A percentile compares a stretch with the other conserved stretches of the same genome.
Evolutionary conservation across 2,113 vertebrate genomes (phyloP).

Genomic region (Crotalus viridis): DNA sequence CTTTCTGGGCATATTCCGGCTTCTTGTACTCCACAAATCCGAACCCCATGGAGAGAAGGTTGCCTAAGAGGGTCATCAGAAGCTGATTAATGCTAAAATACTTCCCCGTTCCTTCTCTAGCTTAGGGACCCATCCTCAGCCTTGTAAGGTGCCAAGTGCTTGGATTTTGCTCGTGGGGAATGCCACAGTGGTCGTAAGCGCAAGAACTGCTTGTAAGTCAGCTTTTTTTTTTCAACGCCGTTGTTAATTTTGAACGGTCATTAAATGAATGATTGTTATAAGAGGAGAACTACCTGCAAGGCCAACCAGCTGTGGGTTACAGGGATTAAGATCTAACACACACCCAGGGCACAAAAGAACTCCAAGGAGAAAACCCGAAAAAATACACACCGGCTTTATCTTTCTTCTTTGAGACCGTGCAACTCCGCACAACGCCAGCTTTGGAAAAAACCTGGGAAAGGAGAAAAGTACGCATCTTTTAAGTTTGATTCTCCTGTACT

Average conservation of each 20-base stretch:
- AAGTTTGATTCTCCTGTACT: background rate
- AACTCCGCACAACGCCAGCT: slow-evolving; percentile 83
- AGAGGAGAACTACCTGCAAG: background rate
- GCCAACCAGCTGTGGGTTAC: background rate
- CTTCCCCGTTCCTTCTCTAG: background rate
- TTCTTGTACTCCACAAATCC: slow-evolving; percentile 92
- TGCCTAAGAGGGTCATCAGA: slow-evolving; percentile 66
- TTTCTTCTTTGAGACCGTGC: slow-evolving; percentile 90
- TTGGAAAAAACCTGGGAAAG: slow-evolving; percentile 83
- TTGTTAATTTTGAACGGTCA: background rate
- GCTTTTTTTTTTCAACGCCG: background rate
- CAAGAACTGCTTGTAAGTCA: background rate
- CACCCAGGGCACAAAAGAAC: background rate
- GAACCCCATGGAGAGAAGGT: slow-evolving; percentile 90
- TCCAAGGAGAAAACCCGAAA: background rate
- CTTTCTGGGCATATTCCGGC: slow-evolving; percentile 87
- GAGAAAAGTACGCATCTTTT: background rate
- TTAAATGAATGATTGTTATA: background rate
- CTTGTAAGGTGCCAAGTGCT: background rate
- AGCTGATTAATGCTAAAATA: background rate
- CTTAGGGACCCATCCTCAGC: background rate
- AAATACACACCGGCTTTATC: slow-evolving; percentile 82
- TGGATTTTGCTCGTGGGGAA: background rate
- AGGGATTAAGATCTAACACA: background rate
- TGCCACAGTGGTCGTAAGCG: background rate